Evolutionary conservation across 2,113 vertebrate species (phyloP).

Genomic region (Zosterops lateralis): DNA sequence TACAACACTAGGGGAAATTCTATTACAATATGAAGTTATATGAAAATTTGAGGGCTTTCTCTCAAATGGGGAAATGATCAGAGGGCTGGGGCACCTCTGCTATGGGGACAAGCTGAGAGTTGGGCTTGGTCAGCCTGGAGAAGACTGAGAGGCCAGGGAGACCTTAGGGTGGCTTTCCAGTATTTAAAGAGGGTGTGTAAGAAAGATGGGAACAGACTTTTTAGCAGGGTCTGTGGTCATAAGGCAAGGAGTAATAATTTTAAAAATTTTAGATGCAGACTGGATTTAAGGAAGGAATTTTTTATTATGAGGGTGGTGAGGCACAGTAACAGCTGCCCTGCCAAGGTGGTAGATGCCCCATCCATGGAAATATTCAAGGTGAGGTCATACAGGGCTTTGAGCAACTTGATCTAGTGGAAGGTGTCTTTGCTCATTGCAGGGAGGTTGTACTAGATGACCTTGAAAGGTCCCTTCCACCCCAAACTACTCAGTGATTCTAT

Average conservation of each 20-base stretch:
- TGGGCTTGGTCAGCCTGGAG: background rate
- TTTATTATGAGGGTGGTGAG: background rate
- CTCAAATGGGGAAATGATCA: background rate
- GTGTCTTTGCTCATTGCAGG: background rate
- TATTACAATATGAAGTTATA: background rate
- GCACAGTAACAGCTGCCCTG: background rate
- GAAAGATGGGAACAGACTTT: background rate
- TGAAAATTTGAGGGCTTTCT: background rate
- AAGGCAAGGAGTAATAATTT: background rate
- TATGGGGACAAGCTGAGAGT: background rate
- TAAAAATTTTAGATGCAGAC: background rate
- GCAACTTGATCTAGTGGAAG: background rate
- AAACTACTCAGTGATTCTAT: background rate
- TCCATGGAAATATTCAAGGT: background rate
- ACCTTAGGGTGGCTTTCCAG: background rate
- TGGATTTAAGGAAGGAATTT: background rate
- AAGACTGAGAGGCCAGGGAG: background rate
- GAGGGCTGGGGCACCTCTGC: background rate
- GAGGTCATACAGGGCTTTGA: background rate
- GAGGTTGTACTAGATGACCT: background rate
- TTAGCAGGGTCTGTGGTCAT: background rate
- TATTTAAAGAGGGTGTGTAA: background rate
- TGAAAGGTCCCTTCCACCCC: background rate
- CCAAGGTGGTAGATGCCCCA: background rate
- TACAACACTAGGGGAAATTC: background rate